A percentile compares a stretch with the other conserved stretches of the same genome.
Conservation (phyloP, 1,140 invertebrate genomes). For the Procambarus clarkii region DNA sequence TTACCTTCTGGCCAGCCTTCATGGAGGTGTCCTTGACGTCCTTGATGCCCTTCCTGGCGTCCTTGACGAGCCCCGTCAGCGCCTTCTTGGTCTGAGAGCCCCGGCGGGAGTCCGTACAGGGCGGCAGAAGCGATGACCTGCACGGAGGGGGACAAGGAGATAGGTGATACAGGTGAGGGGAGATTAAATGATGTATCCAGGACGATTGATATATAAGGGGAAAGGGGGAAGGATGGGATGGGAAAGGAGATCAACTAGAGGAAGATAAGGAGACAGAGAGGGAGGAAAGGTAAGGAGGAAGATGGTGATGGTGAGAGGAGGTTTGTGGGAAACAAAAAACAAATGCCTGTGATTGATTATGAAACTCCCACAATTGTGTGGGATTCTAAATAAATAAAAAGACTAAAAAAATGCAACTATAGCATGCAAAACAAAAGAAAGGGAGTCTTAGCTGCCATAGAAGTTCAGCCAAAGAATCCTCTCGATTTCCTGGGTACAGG, state of each 20-base stretch:
- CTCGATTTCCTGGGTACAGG: too few species aligned
- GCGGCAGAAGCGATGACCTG: slow-evolving; percentile 29
- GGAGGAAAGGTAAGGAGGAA: too few species aligned
- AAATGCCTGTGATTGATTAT: too few species aligned
- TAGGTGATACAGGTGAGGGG: neutral
- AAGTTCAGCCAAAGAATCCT: too few species aligned
- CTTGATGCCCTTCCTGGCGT: slow-evolving; percentile 44
- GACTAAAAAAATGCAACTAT: too few species aligned
- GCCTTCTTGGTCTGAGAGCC: slow-evolving; percentile 45
- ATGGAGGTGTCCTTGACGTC: slow-evolving; percentile 43
- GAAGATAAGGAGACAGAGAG: too few species aligned
- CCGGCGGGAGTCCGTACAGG: slow-evolving; percentile 21
- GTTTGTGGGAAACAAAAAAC: too few species aligned
- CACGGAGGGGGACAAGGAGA: neutral
- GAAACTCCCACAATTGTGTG: too few species aligned
- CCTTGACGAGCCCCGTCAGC: slow-evolving; percentile 42
- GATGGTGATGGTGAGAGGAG: too few species aligned
- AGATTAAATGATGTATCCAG: neutral
- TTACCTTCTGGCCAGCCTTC: slow-evolving; percentile 57
- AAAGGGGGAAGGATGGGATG: neutral
- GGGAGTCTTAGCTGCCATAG: too few species aligned
- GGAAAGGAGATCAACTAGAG: neutral
- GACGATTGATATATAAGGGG: neutral
- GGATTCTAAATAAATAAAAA: too few species aligned
- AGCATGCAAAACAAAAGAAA: too few species aligned